Evolutionary conservation across 92 coral and sea anemone genomes (phyloP), one percentile per base, ranked within the genome.

Genomic region (Epizoanthus rinbou): DNA sequence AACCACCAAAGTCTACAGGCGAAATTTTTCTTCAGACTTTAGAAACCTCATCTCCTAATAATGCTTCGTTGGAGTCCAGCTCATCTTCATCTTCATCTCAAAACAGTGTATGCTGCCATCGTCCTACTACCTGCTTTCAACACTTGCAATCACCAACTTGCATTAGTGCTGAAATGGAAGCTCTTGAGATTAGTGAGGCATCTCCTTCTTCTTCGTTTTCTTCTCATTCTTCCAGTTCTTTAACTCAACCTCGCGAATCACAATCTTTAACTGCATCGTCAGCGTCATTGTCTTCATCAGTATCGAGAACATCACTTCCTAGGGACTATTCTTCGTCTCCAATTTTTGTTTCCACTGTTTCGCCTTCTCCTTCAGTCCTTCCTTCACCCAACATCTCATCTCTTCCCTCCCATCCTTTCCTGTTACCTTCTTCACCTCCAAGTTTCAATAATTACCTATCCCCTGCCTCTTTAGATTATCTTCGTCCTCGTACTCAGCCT

Each of bases 161-260:
- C 8, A 47, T 7, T 10, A 47, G 2, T 47, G 53, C 53, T 0
- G 53, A 47, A 4, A 47, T 10, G 0, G 14, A 47, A 7, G 53
- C 53, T 47, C 53, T 47, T 7, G 14, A 9, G 14, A 28, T 66
- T 17, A 8, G 10, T 14, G 22, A 6, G 0, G 28, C 72, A 5
- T 41, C 72, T 66, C 72, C 72, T 15, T 43, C 17, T 33, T 66
- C 72, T 66, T 66, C 72, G 17, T 18, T 66, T 33, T 28, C 72
- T 41, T 66, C 72, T 0, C 45, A 66, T 16, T 66, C 72, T 1
- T 33, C 72, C 50, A 66, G 72, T 66, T 33, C 19, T 18, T 66
- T 7, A 8, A 25, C 19, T 66, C 47, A 66, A 6, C 14, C 47
- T 25, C 71, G 31, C 8, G 45, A 66, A 4, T 31, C 71, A 3